phyloP scores from a whole-genome alignment of 2,113 vertebrate genomes.

The Dicrurus megarhynchus region DNA sequence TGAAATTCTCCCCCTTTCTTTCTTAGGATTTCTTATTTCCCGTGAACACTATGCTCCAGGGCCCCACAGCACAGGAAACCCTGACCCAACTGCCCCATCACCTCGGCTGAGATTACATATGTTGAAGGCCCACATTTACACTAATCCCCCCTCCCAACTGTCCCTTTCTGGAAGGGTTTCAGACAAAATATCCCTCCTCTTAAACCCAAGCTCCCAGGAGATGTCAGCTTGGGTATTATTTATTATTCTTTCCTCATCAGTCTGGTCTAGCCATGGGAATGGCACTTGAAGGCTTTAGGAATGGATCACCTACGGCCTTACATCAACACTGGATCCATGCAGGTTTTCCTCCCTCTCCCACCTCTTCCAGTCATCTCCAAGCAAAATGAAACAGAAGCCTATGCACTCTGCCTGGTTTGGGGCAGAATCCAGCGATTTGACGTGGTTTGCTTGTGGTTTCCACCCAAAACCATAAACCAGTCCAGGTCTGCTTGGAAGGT shows the following conservation, averaged over 20 bases:
- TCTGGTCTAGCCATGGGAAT: background rate
- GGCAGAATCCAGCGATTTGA: background rate
- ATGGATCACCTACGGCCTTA: background rate
- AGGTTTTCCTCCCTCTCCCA: background rate
- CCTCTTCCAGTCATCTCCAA: background rate
- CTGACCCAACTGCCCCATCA: background rate
- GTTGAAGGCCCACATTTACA: background rate
- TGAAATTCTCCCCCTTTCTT: background rate
- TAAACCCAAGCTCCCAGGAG: background rate
- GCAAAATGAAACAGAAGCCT: background rate
- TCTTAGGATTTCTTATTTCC: background rate
- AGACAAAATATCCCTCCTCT: background rate
- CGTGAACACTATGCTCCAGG: background rate
- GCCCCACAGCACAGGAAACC: background rate
- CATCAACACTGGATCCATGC: background rate
- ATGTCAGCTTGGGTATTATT: background rate
- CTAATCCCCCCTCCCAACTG: background rate
- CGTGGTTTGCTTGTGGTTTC: slow-evolving; percentile 24
- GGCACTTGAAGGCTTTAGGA: background rate
- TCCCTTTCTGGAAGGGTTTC: background rate
- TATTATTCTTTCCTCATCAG: background rate
- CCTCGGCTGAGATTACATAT: background rate
- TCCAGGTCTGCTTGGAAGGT: slow-evolving; percentile 1
- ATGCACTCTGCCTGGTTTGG: background rate
- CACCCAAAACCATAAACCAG: slow-evolving; percentile 22